A percentile compares a stretch with the other conserved stretches of the same genome.
Conservation (phyloP, 2,797 vertebrate genomes). For the Pogonophryne albipinna region DNA sequence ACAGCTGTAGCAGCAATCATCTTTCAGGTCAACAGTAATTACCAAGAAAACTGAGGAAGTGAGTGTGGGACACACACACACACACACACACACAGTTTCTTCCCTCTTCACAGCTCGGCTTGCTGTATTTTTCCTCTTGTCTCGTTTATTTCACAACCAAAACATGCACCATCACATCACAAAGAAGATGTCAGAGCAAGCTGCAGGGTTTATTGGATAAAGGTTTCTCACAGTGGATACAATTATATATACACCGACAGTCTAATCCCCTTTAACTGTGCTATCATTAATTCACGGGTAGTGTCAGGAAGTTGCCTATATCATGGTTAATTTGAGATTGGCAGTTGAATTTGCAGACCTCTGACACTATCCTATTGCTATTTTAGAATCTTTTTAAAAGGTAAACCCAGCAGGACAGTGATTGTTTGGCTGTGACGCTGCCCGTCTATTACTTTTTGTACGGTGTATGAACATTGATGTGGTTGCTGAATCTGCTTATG, state of each 20-base stretch:
- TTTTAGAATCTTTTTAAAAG: conserved; percentile 9
- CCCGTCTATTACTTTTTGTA: conserved; percentile 1
- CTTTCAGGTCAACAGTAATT: conserved; percentile 80
- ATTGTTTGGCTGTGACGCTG: conserved; percentile 9
- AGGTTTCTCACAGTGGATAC: conserved; percentile 31
- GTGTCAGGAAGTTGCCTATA: conserved; percentile 59
- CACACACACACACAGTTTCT: conserved; percentile 35
- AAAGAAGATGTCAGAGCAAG: conserved; percentile 47
- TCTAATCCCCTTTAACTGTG: conserved; percentile 38
- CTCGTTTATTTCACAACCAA: conserved; percentile 57
- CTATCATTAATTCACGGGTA: conserved; percentile 53
- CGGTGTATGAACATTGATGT: not conserved
- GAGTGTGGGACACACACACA: conserved; percentile 45
- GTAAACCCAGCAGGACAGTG: conserved; percentile 1
- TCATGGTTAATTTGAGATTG: conserved; percentile 45
- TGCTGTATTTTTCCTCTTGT: conserved; percentile 46
- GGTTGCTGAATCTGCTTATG: conserved; percentile 1
- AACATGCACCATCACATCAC: conserved; percentile 55
- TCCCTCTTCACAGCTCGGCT: conserved; percentile 28
- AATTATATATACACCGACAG: conserved; percentile 37
- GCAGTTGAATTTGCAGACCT: conserved; percentile 37
- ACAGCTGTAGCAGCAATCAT: conserved; percentile 73
- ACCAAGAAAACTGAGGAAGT: conserved; percentile 66
- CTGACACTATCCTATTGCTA: not conserved
- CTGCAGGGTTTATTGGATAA: conserved; percentile 46